Evolutionary conservation across 2,797 vertebrate genomes (phyloP).

Genomic region (Valencia hispanica): DNA sequence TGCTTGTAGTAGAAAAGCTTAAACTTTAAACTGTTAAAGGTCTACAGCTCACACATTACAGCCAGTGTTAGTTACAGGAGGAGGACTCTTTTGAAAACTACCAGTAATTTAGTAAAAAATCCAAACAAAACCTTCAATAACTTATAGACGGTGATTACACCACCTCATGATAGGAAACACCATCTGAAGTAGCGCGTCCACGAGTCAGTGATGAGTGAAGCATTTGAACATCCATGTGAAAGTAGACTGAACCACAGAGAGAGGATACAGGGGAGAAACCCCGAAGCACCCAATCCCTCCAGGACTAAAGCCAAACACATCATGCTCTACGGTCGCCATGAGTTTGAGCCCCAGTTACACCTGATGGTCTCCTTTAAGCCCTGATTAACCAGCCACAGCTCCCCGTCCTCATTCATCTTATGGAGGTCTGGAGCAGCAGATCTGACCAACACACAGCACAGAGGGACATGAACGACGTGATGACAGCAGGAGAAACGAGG

Average conservation of each 20-base stretch:
- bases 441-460: conserved; percentile 89
- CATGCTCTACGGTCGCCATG: conserved; percentile 53
- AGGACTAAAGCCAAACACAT: conserved; percentile 39
- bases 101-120: neutral
- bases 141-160: too few species aligned
- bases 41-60: neutral
- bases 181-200: neutral
- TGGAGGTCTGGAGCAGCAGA: conserved; percentile 91
- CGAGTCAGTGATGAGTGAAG: neutral
- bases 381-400: conserved; percentile 99
- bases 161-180: neutral
- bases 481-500: conserved; percentile 55
- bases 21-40: neutral
- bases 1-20: neutral
- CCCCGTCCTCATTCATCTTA: conserved; percentile 98
- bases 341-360: conserved; percentile 84
- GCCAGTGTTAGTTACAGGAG: conserved; percentile 15
- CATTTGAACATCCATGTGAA: neutral
- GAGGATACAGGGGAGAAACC: neutral
- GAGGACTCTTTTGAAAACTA: neutral
- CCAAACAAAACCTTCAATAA: neutral
- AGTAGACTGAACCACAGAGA: neutral
- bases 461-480: conserved; percentile 73
- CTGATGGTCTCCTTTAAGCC: conserved; percentile 99
- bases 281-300: conserved; percentile 29